phyloP scores from a whole-genome alignment of 2,113 vertebrate genomes.

The Azemiops feae region DNA sequence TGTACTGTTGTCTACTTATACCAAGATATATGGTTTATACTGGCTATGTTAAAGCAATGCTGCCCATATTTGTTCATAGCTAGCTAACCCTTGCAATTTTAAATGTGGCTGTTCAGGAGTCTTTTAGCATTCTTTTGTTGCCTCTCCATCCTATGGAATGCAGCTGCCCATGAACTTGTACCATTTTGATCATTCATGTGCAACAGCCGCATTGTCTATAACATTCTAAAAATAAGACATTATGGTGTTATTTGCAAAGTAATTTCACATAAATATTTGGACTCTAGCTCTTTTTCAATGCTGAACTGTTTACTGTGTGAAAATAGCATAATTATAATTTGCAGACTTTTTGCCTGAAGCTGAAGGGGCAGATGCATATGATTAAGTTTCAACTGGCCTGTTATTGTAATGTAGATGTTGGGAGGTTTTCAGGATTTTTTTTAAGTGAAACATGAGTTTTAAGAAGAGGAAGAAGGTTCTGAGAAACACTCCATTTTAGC shows the following conservation, averaged over 20 bases:
- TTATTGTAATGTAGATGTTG: conserved; percentile 84
- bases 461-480: conserved; percentile 63
- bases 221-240: conserved; percentile 70
- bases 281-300: conserved; percentile 65
- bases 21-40: conserved; percentile 29
- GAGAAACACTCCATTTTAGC: conserved; percentile 62
- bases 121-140: conserved; percentile 77
- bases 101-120: conserved; percentile 68
- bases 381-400: conserved; percentile 79
- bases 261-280: conserved; percentile 72
- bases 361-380: conserved; percentile 79
- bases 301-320: conserved; percentile 67
- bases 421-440: conserved; percentile 61
- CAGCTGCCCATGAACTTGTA: conserved; percentile 77
- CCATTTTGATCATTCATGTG: conserved; percentile 79
- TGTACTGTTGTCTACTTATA: background rate
- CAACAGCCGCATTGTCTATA: conserved; percentile 75
- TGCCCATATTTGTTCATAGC: conserved; percentile 46
- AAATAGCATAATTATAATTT: conserved; percentile 77
- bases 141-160: conserved; percentile 74
- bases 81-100: conserved; percentile 72
- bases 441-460: conserved; percentile 53
- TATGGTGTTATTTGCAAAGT: conserved; percentile 69
- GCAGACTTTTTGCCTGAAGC: conserved; percentile 75
- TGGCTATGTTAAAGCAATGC: conserved; percentile 32